These are phyloP conservation scores for Tetropium fuscum DNA, from an alignment of 2,888 invertebrate genomes.

Conservation along the genomic window DNA sequence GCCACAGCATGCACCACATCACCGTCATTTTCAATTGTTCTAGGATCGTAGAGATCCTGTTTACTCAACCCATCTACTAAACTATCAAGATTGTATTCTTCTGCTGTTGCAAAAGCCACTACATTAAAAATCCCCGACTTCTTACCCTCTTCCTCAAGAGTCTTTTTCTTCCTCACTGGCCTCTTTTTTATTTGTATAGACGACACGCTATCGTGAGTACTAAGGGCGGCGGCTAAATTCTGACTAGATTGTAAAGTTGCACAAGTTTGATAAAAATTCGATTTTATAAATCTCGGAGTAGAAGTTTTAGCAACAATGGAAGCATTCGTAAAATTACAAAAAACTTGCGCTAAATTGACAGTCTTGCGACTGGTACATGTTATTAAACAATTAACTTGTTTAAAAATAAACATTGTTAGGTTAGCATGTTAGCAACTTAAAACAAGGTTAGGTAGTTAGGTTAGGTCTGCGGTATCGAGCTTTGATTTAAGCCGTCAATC, in stretches of 20 bases:
- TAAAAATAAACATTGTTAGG: conserved; percentile 21
- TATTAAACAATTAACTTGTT: conserved; percentile 20
- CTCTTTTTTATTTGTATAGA: conserved; percentile 68
- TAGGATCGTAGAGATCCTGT: conserved; percentile 83
- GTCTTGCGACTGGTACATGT: conserved; percentile 1
- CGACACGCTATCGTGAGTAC: conserved; percentile 51
- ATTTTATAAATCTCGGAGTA: background rate
- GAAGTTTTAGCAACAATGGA: conserved; percentile 4
- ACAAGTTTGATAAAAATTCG: conserved; percentile 14
- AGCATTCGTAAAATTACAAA: conserved; percentile 7
- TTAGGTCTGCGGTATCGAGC: too few relatives aligned
- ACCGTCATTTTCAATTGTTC: conserved; percentile 70
- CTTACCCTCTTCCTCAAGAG: conserved; percentile 60
- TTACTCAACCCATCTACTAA: conserved; percentile 76
- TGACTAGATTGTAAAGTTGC: conserved; percentile 3
- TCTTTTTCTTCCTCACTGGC: conserved; percentile 66
- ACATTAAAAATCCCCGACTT: conserved; percentile 75
- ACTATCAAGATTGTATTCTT: conserved; percentile 84
- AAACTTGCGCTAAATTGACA: conserved; percentile 3
- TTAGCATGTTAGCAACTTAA: background rate
- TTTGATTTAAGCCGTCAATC: too few relatives aligned
- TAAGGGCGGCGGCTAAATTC: background rate
- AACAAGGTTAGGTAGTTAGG: conserved; percentile 1
- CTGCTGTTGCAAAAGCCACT: conserved; percentile 87
- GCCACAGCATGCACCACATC: conserved; percentile 89